Conservation (phyloP, 2,888 invertebrate species). For the Isoperla grammatica region DNA sequence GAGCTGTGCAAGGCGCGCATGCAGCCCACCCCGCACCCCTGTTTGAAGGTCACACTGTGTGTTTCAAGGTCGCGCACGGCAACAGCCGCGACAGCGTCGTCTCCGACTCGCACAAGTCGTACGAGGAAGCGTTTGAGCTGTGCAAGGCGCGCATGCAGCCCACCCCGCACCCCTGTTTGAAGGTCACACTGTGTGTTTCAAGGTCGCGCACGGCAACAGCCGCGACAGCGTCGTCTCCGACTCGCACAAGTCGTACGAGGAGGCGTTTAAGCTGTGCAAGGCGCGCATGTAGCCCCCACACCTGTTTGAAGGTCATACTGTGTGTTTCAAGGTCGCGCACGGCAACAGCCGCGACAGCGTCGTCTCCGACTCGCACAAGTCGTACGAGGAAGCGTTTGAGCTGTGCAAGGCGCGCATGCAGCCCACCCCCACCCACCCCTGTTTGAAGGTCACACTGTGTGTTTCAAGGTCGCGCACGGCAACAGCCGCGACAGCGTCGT, state of each 20-base stretch:
- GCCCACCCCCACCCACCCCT: slow-evolving; percentile 96
- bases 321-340: slow-evolving; percentile 75
- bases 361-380: slow-evolving; percentile 93
- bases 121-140: slow-evolving; percentile 95
- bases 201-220: slow-evolving; percentile 58
- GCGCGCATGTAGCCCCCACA: slow-evolving; percentile 96
- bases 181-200: too few species aligned
- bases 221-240: slow-evolving; percentile 81
- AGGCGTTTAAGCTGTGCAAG: slow-evolving; percentile 95
- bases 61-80: slow-evolving; percentile 67
- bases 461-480: slow-evolving; percentile 2
- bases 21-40: too few species aligned
- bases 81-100: slow-evolving; percentile 67
- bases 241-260: slow-evolving; percentile 95
- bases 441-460: too few species aligned
- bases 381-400: slow-evolving; percentile 95
- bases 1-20: slow-evolving; percentile 95
- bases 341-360: slow-evolving; percentile 58
- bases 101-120: slow-evolving; percentile 93
- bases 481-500: slow-evolving; percentile 67
- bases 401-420: slow-evolving; percentile 96
- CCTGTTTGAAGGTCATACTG: too few species aligned
- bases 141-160: slow-evolving; percentile 96
- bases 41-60: too few species aligned
- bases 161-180: too few species aligned